Conservation (phyloP, 2,797 vertebrate species). For the Enteromius treurensis region DNA sequence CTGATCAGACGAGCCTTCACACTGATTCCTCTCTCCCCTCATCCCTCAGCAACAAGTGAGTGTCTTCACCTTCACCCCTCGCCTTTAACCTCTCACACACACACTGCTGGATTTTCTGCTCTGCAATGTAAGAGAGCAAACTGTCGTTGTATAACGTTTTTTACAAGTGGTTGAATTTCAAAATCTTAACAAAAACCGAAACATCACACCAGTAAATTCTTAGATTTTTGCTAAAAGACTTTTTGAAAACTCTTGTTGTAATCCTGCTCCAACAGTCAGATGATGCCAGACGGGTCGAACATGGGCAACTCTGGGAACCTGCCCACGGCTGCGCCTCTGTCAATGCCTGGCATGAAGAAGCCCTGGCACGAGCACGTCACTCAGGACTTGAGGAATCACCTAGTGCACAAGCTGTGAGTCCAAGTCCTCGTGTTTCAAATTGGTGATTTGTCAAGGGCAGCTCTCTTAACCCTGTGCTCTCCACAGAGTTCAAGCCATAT, state of each 20-base stretch:
- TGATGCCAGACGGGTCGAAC: slow-evolving; percentile 87
- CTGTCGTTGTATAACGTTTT: not conserved
- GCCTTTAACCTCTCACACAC: slow-evolving; percentile 28
- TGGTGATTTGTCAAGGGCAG: not conserved
- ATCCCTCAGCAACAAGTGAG: slow-evolving; percentile 91
- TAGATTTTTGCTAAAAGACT: not conserved
- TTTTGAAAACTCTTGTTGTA: not conserved
- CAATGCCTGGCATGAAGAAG: slow-evolving; percentile 90
- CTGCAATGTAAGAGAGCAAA: not conserved
- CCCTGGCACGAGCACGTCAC: slow-evolving; percentile 98
- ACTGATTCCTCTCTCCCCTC: slow-evolving; percentile 89
- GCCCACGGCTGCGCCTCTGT: slow-evolving; percentile 88
- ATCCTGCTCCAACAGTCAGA: slow-evolving; percentile 76
- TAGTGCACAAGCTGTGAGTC: slow-evolving; percentile 96
- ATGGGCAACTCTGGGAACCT: slow-evolving; percentile 87
- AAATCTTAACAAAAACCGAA: not conserved
- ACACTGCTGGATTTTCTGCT: no score
- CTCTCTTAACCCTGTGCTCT: not conserved
- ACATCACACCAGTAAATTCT: not conserved
- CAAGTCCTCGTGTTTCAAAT: not conserved
- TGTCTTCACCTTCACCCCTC: slow-evolving; percentile 51
- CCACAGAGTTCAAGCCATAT: slow-evolving; percentile 95
- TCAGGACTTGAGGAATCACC: slow-evolving; percentile 97
- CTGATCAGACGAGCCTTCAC: slow-evolving; percentile 89
- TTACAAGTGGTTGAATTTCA: not conserved